Percentiles rank a stretch among this genome's conserved stretches.
phyloP scores from a whole-genome alignment of 1,140 invertebrate species.

The Littorina saxatilis region DNA sequence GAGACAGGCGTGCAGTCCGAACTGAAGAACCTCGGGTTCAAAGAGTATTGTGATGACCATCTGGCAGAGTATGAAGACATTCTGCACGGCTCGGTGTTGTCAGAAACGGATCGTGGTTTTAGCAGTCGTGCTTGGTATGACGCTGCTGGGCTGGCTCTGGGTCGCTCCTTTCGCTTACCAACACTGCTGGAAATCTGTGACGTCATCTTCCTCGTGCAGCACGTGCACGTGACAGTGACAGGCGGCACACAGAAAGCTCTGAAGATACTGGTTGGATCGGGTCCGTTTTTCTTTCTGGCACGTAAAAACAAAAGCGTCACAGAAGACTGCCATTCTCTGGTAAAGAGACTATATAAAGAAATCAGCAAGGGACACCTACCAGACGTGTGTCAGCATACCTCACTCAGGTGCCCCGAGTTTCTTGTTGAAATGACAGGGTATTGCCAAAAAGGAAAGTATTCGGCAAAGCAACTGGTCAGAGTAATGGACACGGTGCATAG shows the following conservation, averaged over 20 bases:
- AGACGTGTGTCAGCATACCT: constrained; percentile 10
- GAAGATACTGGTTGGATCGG: not conserved
- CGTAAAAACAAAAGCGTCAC: not conserved
- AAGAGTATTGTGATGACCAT: not conserved
- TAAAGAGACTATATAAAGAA: constrained; percentile 10
- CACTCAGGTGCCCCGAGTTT: not conserved
- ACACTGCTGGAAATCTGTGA: constrained; percentile 24
- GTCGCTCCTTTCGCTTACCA: not conserved
- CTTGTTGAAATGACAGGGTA: not conserved
- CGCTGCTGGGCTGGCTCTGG: constrained; percentile 20
- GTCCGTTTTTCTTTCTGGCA: not conserved
- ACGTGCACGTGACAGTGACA: not conserved
- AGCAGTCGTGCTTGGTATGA: constrained; percentile 9
- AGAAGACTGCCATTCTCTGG: not conserved
- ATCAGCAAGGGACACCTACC: not conserved
- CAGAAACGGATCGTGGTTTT: not conserved
- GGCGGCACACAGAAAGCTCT: no score
- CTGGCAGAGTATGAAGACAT: not conserved
- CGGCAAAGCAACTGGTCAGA: not conserved
- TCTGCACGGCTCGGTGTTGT: constrained; percentile 8
- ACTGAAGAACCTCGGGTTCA: not conserved
- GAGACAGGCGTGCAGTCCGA: not conserved
- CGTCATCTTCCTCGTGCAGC: not conserved
- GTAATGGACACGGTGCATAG: constrained; percentile 2
- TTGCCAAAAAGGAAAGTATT: not conserved